These are phyloP conservation scores for Diorhabda sublineata DNA, from an alignment of 1,140 invertebrate species.

Conservation along the genomic window DNA sequence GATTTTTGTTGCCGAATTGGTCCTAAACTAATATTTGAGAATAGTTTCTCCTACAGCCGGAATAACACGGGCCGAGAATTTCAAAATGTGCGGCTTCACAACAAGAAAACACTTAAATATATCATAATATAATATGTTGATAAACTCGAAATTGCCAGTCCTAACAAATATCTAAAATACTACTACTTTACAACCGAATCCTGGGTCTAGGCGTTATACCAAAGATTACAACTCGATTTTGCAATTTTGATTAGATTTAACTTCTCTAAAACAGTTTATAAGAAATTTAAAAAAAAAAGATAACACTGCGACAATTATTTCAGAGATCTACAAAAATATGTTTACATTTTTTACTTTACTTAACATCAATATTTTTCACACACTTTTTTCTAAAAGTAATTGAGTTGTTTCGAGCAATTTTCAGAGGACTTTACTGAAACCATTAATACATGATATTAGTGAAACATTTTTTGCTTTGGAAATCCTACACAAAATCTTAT, in stretches of 20 bases:
- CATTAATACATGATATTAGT: no score
- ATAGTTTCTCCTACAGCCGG: slow-evolving; percentile 30
- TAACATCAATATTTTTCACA: no score
- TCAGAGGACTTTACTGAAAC: no score
- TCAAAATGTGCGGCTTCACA: slow-evolving; percentile 38
- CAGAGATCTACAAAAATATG: no score
- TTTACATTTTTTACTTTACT: no score
- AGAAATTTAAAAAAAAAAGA: no score
- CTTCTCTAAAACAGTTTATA: no score
- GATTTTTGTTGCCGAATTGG: not conserved
- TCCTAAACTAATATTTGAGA: not conserved
- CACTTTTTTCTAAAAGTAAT: no score
- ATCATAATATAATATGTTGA: slow-evolving; percentile 35
- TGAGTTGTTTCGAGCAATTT: no score
- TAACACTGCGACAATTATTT: no score
- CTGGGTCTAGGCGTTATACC: slow-evolving; percentile 12
- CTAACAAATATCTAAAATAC: slow-evolving; percentile 41
- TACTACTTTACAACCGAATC: slow-evolving; percentile 17
- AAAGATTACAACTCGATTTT: not conserved
- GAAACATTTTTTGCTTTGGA: no score
- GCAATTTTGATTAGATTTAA: not conserved
- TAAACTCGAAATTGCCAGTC: slow-evolving; percentile 39
- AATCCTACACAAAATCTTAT: no score
- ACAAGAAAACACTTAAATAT: slow-evolving; percentile 44
- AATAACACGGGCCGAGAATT: slow-evolving; percentile 28